Evolutionary conservation across 92 coral and sea anemone species (phyloP), one percentile per base, ranked within the genome.

Genomic region (Phenganax marumi): DNA sequence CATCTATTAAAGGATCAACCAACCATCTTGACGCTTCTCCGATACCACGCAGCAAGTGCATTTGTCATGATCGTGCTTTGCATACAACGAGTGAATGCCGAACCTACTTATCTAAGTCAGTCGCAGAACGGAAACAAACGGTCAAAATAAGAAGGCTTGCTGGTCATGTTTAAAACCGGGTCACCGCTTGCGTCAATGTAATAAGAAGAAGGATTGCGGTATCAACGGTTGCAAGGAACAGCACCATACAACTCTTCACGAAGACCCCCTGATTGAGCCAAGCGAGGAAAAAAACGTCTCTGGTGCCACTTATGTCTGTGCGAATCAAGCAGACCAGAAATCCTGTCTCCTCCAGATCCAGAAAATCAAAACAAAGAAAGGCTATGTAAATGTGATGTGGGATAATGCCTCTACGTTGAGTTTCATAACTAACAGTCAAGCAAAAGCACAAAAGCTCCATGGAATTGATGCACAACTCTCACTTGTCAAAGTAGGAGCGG

Each of bases 111-210:
- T 71, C 77, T 11, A 71, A 48, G 58, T 49, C 26, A 25, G 13
- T 14, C 6, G 43, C 47, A 71, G 58, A 71, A 13, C 47, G 77
- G 52, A 69, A 17, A 8, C 82, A 26, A 70, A 60, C 52, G 22
- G 60, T 62, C 7, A 80, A 80, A 19, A 81, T 25, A 88, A 88
- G 43, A 50, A 55, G 23, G 91, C 91, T 1, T 85, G 89, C 50
- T 88, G 82, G 87, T 81, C 80, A 51, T 85, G 81, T 56, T 63
- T 88, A 7, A 81, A 52, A 57, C 48, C 52, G 21, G 89, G 91
- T 14, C 88, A 88, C 70, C 73, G 85, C n/a, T 52, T 81, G 19
- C 62, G 12, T 17, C 79, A 64, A 61, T 88, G 89, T 52, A 83
- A 64, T 77, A 70, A 24, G 16, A 86, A 80, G 73, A 33, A 19